These are phyloP conservation scores for Poecile atricapillus DNA, from an alignment of 2,113 vertebrate genomes.

Conservation along the genomic window DNA sequence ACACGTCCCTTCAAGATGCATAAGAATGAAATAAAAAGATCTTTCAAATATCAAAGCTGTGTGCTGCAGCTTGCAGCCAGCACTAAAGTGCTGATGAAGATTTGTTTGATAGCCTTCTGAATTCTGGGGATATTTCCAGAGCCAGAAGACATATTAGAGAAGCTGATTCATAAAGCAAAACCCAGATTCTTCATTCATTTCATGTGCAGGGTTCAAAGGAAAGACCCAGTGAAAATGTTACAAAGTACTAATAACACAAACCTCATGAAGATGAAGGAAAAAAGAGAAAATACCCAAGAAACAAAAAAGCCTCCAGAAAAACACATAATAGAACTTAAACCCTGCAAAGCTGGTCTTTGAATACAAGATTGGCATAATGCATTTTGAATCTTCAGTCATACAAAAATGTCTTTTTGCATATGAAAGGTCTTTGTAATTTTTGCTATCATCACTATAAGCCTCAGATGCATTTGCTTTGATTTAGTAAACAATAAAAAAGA, in stretches of 20 bases:
- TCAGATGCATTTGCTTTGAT: slow-evolving; percentile 67
- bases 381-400: slow-evolving; percentile 47
- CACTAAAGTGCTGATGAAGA: slow-evolving; percentile 28
- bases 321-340: slow-evolving; percentile 1
- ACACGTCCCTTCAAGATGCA: not conserved
- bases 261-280: slow-evolving; percentile 34
- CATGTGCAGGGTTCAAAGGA: slow-evolving; percentile 10
- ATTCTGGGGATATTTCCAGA: not conserved
- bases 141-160: slow-evolving; percentile 3
- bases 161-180: slow-evolving; percentile 33
- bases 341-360: slow-evolving; percentile 48
- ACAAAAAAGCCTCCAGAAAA: slow-evolving; percentile 15
- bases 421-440: slow-evolving; percentile 70
- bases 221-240: slow-evolving; percentile 25
- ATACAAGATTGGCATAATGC: slow-evolving; percentile 43
- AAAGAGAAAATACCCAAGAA: slow-evolving; percentile 20
- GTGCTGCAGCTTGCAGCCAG: not conserved
- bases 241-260: slow-evolving; percentile 51
- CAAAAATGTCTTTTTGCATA: slow-evolving; percentile 65
- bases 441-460: slow-evolving; percentile 62
- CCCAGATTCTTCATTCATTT: not conserved
- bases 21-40: not conserved
- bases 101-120: slow-evolving; percentile 32
- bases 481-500: slow-evolving; percentile 64
- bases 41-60: slow-evolving; percentile 8